Evolutionary conservation across 2,888 invertebrate species (phyloP).

Genomic region (Tethea ocularis): DNA sequence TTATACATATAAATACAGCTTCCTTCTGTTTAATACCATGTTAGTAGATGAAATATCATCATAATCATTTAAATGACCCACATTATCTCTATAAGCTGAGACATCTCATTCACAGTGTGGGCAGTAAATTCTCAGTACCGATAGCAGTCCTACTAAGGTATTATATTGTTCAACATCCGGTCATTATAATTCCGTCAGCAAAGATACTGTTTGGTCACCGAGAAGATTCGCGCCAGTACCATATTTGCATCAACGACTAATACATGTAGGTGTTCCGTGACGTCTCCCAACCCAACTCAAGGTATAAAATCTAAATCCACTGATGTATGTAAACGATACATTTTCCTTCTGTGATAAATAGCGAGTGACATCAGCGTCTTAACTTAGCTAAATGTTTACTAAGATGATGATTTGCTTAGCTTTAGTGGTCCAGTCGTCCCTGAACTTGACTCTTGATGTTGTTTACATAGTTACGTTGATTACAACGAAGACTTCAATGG

Average conservation of each 20-base stretch:
- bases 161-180: conserved; percentile 36
- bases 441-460: conserved; percentile 49
- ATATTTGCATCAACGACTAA: conserved; percentile 49
- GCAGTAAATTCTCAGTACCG: conserved; percentile 30
- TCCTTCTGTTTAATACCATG: conserved; percentile 13
- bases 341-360: conserved; percentile 60
- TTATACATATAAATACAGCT: conserved; percentile 11
- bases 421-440: conserved; percentile 35
- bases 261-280: conserved; percentile 58
- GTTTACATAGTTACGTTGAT: not conserved
- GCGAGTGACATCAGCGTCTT: conserved; percentile 68
- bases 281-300: conserved; percentile 48
- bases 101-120: conserved; percentile 30
- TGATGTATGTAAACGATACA: conserved; percentile 54
- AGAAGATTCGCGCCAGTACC: conserved; percentile 42
- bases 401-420: conserved; percentile 27
- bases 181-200: conserved; percentile 46
- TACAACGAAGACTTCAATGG: no score
- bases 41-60: conserved; percentile 5
- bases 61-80: conserved; percentile 21
- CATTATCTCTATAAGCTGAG: conserved; percentile 22
- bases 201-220: conserved; percentile 34
- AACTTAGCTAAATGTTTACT: conserved; percentile 62
- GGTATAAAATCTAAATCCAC: conserved; percentile 42
- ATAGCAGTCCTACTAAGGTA: conserved; percentile 33